Percentiles rank a stretch among this genome's conserved stretches.
Evolutionary conservation across 2,888 invertebrate genomes (phyloP).

Genomic region (Troides aeacus): DNA sequence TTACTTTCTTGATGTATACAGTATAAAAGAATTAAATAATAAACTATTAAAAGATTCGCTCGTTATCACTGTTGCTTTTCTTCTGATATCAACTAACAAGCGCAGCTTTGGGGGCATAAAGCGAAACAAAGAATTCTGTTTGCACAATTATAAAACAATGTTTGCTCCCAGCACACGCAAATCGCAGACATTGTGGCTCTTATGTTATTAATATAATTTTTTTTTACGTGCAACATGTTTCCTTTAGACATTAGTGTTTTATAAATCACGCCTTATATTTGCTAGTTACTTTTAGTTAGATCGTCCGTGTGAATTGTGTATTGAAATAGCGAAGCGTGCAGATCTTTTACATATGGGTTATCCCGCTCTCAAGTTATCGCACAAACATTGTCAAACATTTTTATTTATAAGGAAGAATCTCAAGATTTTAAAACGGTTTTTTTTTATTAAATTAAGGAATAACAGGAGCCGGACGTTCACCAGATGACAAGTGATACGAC

Average conservation of each 20-base stretch:
- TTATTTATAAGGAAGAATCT: not conserved
- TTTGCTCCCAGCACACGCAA: slow-evolving; percentile 17
- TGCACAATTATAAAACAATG: slow-evolving; percentile 27
- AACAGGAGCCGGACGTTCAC: too few species aligned
- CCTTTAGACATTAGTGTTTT: too few species aligned
- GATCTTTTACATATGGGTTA: not conserved
- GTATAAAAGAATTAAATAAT: slow-evolving; percentile 30
- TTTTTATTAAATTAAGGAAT: too few species aligned
- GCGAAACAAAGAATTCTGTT: slow-evolving; percentile 30
- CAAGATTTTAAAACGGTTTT: not conserved
- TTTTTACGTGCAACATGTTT: not conserved
- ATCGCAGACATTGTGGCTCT: slow-evolving; percentile 35
- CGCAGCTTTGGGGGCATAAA: slow-evolving; percentile 27
- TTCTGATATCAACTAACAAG: slow-evolving; percentile 28
- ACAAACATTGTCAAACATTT: not conserved
- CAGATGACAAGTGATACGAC: too few species aligned
- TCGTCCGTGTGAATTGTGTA: not conserved
- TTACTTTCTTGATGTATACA: slow-evolving; percentile 44
- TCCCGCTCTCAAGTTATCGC: not conserved
- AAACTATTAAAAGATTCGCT: slow-evolving; percentile 24
- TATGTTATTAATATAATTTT: not conserved
- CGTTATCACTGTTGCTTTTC: slow-evolving; percentile 26
- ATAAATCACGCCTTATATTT: not conserved
- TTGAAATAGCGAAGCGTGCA: too few species aligned
- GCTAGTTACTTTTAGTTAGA: not conserved